Evolutionary conservation across 2,888 invertebrate species (phyloP).

Genomic region (Eubasilissa splendida): DNA sequence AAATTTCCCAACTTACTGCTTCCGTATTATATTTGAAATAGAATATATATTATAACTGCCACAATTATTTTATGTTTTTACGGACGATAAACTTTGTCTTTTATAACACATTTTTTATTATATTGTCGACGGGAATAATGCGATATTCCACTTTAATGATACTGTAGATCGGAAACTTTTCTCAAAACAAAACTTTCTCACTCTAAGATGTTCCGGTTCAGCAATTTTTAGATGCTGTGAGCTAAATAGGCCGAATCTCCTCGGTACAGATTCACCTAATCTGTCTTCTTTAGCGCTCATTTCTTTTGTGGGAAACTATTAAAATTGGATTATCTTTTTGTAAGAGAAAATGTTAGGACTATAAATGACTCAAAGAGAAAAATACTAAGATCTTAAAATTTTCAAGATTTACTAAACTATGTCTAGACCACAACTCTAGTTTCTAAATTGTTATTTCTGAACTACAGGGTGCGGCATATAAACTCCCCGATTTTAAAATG

Average conservation of each 20-base stretch:
- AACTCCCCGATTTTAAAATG: no score
- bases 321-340: no score
- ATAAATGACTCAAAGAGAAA: no score
- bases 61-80: conserved; percentile 27
- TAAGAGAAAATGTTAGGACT: no score
- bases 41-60: conserved; percentile 6
- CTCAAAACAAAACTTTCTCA: conserved; percentile 19
- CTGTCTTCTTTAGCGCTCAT: conserved; percentile 9
- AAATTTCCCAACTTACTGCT: background rate
- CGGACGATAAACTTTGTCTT: conserved; percentile 16
- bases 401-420: no score
- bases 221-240: conserved; percentile 23
- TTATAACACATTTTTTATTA: conserved; percentile 6
- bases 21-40: conserved; percentile 3
- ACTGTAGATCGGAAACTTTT: conserved; percentile 1
- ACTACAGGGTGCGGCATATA: no score
- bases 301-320: no score
- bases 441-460: no score
- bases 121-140: background rate
- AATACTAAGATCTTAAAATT: no score
- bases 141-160: background rate
- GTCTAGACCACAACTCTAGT: no score
- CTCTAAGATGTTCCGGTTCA: conserved; percentile 23
- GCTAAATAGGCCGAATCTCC: conserved; percentile 25
- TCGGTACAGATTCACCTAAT: background rate